Conservation (phyloP, 1,140 invertebrate genomes). For the Drosophila asahinai region DNA sequence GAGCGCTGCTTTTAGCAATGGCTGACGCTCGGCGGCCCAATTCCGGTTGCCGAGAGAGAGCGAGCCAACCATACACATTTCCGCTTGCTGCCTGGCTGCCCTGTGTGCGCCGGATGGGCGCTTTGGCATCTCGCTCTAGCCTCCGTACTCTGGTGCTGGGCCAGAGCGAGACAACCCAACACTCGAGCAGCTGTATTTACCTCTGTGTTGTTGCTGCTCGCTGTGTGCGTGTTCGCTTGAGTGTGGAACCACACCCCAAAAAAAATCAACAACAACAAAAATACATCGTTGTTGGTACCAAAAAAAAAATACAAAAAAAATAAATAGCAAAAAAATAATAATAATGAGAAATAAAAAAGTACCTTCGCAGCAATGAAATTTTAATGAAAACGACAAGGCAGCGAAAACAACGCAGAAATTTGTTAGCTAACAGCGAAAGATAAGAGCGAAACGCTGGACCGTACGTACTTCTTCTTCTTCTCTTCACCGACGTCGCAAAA, state of each 20-base stretch:
- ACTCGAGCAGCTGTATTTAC: conserved; percentile 69
- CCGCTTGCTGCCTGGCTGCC: conserved; percentile 8
- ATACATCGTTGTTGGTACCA: conserved; percentile 55
- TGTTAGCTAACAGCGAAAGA: conserved; percentile 54
- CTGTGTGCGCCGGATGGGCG: conserved; percentile 1
- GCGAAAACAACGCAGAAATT: conserved; percentile 65
- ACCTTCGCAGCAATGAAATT: conserved; percentile 74
- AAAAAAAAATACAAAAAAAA: conserved; percentile 7
- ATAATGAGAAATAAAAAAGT: conserved; percentile 34
- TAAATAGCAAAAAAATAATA: conserved; percentile 22
- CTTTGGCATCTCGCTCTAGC: not conserved
- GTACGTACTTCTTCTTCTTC: conserved; percentile 14
- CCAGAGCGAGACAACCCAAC: conserved; percentile 35
- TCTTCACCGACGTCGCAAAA: conserved; percentile 43
- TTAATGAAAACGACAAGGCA: conserved; percentile 77
- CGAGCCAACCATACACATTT: conserved; percentile 25
- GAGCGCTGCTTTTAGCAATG: conserved; percentile 66
- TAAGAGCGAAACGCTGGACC: conserved; percentile 49
- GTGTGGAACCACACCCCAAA: conserved; percentile 74
- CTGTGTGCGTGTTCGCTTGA: conserved; percentile 37
- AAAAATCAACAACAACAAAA: conserved; percentile 28
- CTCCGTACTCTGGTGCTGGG: not conserved
- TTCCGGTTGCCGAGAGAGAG: not conserved
- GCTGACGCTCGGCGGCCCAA: conserved; percentile 41
- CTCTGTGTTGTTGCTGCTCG: conserved; percentile 67